These are phyloP conservation scores for Chiridota heheva DNA, from an alignment of 35 echinoderm and acorn worm species.

Conservation along the genomic window DNA sequence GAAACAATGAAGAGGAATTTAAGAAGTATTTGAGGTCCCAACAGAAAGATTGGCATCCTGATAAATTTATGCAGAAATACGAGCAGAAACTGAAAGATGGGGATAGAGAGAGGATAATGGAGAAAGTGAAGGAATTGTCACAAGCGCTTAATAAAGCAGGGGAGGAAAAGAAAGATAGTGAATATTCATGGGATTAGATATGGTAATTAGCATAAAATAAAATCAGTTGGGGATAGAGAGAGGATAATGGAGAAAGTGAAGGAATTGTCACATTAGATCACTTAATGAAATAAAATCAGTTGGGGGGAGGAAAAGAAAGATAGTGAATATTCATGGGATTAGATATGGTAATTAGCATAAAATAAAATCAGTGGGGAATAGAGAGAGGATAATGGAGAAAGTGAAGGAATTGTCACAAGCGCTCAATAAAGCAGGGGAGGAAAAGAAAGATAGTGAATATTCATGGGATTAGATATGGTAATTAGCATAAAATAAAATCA, in stretches of 20 bases:
- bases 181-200: too few relatives aligned
- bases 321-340: too few relatives aligned
- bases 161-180: constrained; percentile 43
- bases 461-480: too few relatives aligned
- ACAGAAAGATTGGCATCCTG: constrained; percentile 88
- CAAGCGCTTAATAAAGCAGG: constrained; percentile 75
- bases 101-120: constrained; percentile 74
- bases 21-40: constrained; percentile 75
- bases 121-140: constrained; percentile 75
- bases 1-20: constrained; percentile 30
- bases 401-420: constrained; percentile 85
- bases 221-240: constrained; percentile 41
- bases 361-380: too few relatives aligned
- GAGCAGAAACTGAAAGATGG: constrained; percentile 52
- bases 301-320: too few relatives aligned
- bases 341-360: too few relatives aligned
- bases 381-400: constrained; percentile 68
- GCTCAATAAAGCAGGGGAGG: constrained; percentile 58
- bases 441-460: constrained; percentile 46
- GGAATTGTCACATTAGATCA: constrained; percentile 60
- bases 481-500: too few relatives aligned
- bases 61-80: constrained; percentile 87
- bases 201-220: too few relatives aligned
- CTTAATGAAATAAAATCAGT: too few relatives aligned
- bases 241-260: constrained; percentile 63